Base-by-base conservation (phyloP, 2,113 vertebrate species). In the Panthera uncia region DNA sequence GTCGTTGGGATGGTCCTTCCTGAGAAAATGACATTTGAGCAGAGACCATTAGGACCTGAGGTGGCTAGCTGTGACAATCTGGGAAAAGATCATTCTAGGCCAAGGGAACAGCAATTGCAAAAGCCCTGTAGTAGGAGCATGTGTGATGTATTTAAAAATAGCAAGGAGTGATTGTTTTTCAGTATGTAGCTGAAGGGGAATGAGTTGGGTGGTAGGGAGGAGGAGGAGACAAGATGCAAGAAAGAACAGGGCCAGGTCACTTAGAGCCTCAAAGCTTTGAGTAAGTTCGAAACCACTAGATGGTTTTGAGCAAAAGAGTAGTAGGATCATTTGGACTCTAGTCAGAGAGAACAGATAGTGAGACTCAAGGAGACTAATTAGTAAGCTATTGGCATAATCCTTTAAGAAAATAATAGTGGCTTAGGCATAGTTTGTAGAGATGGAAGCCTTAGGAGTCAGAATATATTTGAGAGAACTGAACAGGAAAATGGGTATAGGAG, bases 401-500 rank as follows among this genome's bases (percentile, higher is more conserved):
- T 90, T 10, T 65, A 87, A 73, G 78, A 95, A 95, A 31, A 84
- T 91, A 45, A 45, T 21, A 68, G 25, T 76, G 29, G 1, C 29
- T 92, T 96, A 31, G 48, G 36, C 31, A 11, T 92, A 85, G 38
- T 69, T 80, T 85, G 13, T 85, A 52, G 38, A 38, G 31, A 16
- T 66, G 41, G 23, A 92, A 94, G 57, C 93, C 8, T 57, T 92
- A 23, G 82, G 50, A 91, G 5, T 89, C n/a, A 69, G 21, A 36
- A 88, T 89, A 41, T 88, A 83, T 78, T 68, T 80, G 25, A 71
- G 94, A 91, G 52, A 83, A 76, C 36, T 94, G 23, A 96, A 29
- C 2, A 41, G 36, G 7, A 66, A 55, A 81, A 33, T 86, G 61
- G 27, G 27, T 52, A n/a, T 48, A 25, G 71, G 45, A 83, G 65